Percentiles rank a stretch among this genome's conserved stretches.
These are phyloP conservation scores for Acanthosepion pharaonis DNA, from an alignment of 2,888 invertebrate species.

Conservation along the genomic window DNA sequence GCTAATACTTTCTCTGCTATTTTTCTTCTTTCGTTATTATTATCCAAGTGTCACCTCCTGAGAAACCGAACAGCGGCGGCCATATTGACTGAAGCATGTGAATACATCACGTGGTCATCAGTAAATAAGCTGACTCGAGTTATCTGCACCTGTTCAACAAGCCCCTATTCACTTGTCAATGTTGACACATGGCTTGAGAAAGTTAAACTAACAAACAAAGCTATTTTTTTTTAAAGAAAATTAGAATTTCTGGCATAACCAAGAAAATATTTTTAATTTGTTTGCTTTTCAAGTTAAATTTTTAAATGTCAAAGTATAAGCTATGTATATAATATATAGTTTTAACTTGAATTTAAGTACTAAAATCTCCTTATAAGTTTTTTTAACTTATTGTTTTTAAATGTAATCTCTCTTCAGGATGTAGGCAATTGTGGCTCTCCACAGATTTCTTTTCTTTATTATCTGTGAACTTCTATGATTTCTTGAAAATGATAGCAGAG, in stretches of 20 bases:
- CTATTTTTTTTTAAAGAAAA: background rate
- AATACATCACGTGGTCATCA: slow-evolving; percentile 50
- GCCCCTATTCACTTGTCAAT: background rate
- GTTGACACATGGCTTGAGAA: background rate
- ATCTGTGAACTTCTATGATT: too few species aligned
- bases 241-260: background rate
- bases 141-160: slow-evolving; percentile 8
- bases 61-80: slow-evolving; percentile 49
- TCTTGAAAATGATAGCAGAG: too few species aligned
- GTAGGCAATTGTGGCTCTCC: too few species aligned
- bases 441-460: too few species aligned
- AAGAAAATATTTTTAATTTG: too few species aligned
- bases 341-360: too few species aligned
- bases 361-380: too few species aligned
- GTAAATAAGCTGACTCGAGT: slow-evolving; percentile 18
- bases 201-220: background rate
- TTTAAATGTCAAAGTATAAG: too few species aligned
- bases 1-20: background rate
- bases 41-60: slow-evolving; percentile 50
- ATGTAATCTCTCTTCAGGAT: too few species aligned
- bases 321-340: too few species aligned
- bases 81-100: slow-evolving; percentile 52
- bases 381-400: too few species aligned
- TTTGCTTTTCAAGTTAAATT: too few species aligned
- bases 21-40: background rate